Evolutionary conservation across 2,113 vertebrate genomes (phyloP), one percentile per base, ranked within the genome.

Genomic region (Pimephales promelas): DNA sequence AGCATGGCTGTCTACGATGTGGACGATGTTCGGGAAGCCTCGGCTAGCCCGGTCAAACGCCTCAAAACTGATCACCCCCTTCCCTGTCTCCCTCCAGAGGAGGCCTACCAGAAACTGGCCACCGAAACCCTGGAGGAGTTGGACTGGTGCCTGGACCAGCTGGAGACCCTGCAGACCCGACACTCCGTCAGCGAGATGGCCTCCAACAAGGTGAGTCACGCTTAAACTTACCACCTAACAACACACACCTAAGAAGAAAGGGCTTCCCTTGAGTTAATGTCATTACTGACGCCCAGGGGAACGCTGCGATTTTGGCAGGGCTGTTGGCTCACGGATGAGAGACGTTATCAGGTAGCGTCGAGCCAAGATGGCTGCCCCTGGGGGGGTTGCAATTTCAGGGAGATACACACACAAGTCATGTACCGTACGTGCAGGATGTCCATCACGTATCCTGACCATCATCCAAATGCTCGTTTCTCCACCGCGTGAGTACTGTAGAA

Each of bases 101-200:
- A 96, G 93, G 95, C 95, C 92, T 96, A 96, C 91, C 96, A 96
- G 87, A 96, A 96, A 85, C 93, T 96, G 92, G 96, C 96, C 89
- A 94, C 95, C 83, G 96, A 96, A 93, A 96, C 96, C 87, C 92
- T 96, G 94, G 96, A 96, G 94, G 96, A 96, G 89, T 92, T 96
- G 91, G 96, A 96, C 92, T 96, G 96, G 95, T 96, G 95, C 89
- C 92, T 96, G 92, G 96, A 96, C 93, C 96, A 96, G 92, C 93
- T 96, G 92, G 96, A 96, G 91, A 96, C 96, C 85, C 89, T 96
- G 84, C 95, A 96, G 92, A 96, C 95, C 84, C 88, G 95, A 87
- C 95, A 96, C 66, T 70, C 66, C 10, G 66, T 70, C 34, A 40
- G 66, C 34, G 66, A 70, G 66, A 70, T 70, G 66, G 66, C 66